phyloP scores from a whole-genome alignment of 2,113 vertebrate genomes.

The Beaufortia kweichowensis region DNA sequence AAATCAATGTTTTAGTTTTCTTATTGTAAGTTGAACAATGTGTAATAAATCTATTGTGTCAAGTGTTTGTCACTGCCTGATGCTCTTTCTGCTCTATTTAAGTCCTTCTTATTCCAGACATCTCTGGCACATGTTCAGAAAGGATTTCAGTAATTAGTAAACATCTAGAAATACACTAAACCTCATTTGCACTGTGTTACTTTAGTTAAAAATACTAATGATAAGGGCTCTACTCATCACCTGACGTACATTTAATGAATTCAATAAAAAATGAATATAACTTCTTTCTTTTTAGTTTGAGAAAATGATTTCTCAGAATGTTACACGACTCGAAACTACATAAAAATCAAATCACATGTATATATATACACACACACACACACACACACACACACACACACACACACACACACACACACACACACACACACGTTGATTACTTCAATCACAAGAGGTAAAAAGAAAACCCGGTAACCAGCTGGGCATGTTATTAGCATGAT shows the following conservation, averaged over 20 bases:
- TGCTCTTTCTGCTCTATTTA: not conserved
- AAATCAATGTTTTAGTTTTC: too few species aligned
- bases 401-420: too few species aligned
- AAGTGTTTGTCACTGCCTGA: too few species aligned
- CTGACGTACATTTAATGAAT: not conserved
- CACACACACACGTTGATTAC: too few species aligned
- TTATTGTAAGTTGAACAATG: too few species aligned
- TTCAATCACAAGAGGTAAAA: not conserved
- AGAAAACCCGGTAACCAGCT: constrained; percentile 58
- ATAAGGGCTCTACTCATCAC: not conserved
- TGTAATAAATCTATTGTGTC: too few species aligned
- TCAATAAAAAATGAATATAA: not conserved
- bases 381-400: too few species aligned
- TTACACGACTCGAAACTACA: too few species aligned
- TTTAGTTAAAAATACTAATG: not conserved
- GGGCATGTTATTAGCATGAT: constrained; percentile 81
- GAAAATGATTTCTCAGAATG: too few species aligned
- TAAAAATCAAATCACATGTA: too few species aligned
- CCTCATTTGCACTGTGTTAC: not conserved
- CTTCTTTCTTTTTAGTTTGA: not conserved
- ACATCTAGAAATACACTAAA: constrained; percentile 5
- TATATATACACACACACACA: too few species aligned
- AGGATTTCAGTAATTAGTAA: constrained; percentile 16
- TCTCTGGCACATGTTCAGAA: constrained; percentile 10
- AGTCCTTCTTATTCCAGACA: not conserved